These are phyloP conservation scores for Poeciliopsis presidionis DNA, from an alignment of 2,797 vertebrate genomes.

Conservation along the genomic window DNA sequence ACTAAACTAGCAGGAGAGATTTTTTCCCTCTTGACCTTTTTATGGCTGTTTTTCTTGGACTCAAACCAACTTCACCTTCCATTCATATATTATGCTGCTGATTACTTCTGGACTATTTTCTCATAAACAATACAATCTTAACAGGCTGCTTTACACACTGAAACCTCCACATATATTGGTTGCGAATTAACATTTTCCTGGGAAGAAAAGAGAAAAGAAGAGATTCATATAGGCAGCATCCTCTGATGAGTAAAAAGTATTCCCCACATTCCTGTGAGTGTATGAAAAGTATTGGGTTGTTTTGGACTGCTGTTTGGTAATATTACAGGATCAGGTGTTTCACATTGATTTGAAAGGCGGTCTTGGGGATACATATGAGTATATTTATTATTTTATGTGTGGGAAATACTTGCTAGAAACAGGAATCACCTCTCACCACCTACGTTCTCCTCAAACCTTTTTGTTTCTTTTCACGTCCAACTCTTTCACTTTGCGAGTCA, in stretches of 20 bases:
- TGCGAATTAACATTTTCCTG: slow-evolving; percentile 67
- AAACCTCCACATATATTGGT: slow-evolving; percentile 52
- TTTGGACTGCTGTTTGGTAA: slow-evolving; percentile 24
- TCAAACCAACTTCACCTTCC: slow-evolving; percentile 57
- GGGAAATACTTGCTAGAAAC: slow-evolving; percentile 37
- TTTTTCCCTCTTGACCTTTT: slow-evolving; percentile 40
- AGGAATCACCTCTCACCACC: slow-evolving; percentile 51
- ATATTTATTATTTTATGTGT: slow-evolving; percentile 54
- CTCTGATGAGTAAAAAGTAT: slow-evolving; percentile 57
- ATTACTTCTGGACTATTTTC: slow-evolving; percentile 77
- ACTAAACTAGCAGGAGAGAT: background rate
- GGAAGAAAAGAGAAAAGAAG: slow-evolving; percentile 42
- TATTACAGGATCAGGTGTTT: slow-evolving; percentile 26
- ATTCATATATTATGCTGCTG: slow-evolving; percentile 61
- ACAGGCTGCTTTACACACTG: slow-evolving; percentile 39
- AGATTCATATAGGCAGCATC: slow-evolving; percentile 39
- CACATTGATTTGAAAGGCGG: slow-evolving; percentile 12
- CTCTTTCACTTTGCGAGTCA: slow-evolving; percentile 27
- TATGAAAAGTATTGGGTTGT: slow-evolving; percentile 48
- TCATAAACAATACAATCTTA: slow-evolving; percentile 68
- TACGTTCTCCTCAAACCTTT: slow-evolving; percentile 10
- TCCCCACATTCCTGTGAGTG: slow-evolving; percentile 53
- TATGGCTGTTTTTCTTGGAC: slow-evolving; percentile 65
- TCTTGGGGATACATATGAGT: slow-evolving; percentile 9
- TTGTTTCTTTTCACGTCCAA: slow-evolving; percentile 7